Base-by-base conservation (phyloP, 2,888 invertebrate species). In the Homarus gammarus region DNA sequence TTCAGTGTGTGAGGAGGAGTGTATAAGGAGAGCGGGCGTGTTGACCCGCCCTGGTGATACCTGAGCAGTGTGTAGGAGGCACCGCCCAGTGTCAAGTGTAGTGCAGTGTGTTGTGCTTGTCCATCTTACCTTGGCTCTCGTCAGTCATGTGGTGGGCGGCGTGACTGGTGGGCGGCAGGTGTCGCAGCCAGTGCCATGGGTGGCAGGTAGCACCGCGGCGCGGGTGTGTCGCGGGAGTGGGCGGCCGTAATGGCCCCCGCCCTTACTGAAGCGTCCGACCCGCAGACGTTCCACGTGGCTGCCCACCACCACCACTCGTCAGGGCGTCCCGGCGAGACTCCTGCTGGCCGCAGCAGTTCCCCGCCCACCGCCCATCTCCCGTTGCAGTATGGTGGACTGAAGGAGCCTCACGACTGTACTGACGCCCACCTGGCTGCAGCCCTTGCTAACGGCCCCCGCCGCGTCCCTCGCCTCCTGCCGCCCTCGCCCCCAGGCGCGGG, bases 231-330 rank as follows among this genome's bases (percentile, higher is more conserved):
- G 85, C 78, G 61, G 75, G 87, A 75, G 87, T 82, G 88, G 88
- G 88, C 64, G 89, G 84, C 75, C 90, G 91, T 90, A 38, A 92
- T 92, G 92, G 92, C 92, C 85, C 92, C 92, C 78, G 92, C 92
- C 84, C 90, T 92, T 49, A 92, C 90, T 73, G 88, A 92, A 51
- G 90, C 90, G 81, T 85, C 90, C 64, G 89, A 92, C 68, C 91
- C 89, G 75, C 92, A 88, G 84, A 88, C 88, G 84, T 88, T 88
- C 72, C 88, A 88, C 88, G 87, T 88, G 77, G 83, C 87, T 88
- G 87, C 83, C 68, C 89, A 82, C 85, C 87, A 79, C 81, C 89
- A 51, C 73, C 70, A 77, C 64, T 81, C 86, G 36, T 61, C 84
- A 38, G 85, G 82, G 64, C 84, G 85, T 27, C 77, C 85, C 44